A percentile compares a stretch with the other conserved stretches of the same genome.
Evolutionary conservation across 2,113 vertebrate species (phyloP).

Genomic region (Leptodactylus fuscus): DNA sequence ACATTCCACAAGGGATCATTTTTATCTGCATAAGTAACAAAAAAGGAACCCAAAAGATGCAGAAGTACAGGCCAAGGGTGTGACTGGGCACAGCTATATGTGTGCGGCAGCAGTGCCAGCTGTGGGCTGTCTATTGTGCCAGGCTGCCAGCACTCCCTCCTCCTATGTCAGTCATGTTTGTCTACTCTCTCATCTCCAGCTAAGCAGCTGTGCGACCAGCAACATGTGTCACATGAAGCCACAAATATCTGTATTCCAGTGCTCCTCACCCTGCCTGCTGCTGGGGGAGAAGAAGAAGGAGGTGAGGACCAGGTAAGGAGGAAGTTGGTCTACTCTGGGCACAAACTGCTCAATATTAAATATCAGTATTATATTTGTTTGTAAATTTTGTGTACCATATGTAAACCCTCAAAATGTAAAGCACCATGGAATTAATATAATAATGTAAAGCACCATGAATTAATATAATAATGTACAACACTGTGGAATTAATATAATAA

Average conservation of each 20-base stretch:
- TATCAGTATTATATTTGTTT: too few species aligned
- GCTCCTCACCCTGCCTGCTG: background rate
- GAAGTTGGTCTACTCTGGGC: background rate
- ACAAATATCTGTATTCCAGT: background rate
- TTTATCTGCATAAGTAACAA: constrained; percentile 73
- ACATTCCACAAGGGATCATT: constrained; percentile 80
- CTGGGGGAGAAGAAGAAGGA: background rate
- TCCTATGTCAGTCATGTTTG: background rate
- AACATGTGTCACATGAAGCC: background rate
- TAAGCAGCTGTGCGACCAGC: background rate
- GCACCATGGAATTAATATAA: too few species aligned
- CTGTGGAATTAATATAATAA: too few species aligned
- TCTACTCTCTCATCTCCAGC: background rate
- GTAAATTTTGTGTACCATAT: too few species aligned
- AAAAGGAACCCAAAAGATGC: constrained; percentile 74
- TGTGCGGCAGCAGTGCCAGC: background rate
- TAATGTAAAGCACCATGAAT: too few species aligned
- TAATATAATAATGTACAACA: too few species aligned
- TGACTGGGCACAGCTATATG: constrained; percentile 73
- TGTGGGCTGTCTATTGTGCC: background rate
- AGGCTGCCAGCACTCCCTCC: background rate
- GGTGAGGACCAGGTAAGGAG: background rate
- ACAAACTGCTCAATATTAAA: background rate
- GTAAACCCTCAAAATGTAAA: too few species aligned
- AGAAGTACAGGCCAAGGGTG: constrained; percentile 76